These are phyloP conservation scores for Eulithis prunata DNA, from an alignment of 2,888 invertebrate genomes.

Conservation along the genomic window DNA sequence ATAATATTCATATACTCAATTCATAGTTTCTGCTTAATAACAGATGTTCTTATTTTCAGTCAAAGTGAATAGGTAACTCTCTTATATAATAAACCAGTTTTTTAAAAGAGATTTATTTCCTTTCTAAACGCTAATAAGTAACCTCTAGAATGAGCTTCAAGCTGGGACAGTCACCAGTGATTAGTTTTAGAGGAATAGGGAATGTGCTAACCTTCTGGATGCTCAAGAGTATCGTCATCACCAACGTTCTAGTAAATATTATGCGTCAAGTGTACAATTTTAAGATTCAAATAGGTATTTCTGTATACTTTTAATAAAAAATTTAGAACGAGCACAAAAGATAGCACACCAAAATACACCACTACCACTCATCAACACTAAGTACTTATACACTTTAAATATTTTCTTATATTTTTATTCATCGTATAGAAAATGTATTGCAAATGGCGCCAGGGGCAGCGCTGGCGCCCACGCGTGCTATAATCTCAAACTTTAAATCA, in stretches of 20 bases:
- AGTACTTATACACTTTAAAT: constrained; percentile 27
- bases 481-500: constrained; percentile 34
- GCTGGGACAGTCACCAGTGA: too few species aligned
- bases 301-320: not conserved
- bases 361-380: constrained; percentile 21
- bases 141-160: too few species aligned
- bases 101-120: too few species aligned
- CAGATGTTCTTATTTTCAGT: too few species aligned
- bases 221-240: too few species aligned
- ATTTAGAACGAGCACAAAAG: not conserved
- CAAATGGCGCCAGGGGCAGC: constrained; percentile 42
- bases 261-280: not conserved
- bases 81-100: too few species aligned
- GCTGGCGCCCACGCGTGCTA: constrained; percentile 41
- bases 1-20: not conserved
- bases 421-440: constrained; percentile 65
- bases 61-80: too few species aligned
- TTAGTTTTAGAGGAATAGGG: too few species aligned
- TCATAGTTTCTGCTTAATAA: too few species aligned
- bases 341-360: constrained; percentile 32
- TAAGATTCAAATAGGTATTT: not conserved
- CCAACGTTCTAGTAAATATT: not conserved
- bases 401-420: constrained; percentile 33
- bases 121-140: too few species aligned
- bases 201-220: too few species aligned